Conservation (phyloP, 2,113 vertebrate genomes). For the Marmota flaviventris region DNA sequence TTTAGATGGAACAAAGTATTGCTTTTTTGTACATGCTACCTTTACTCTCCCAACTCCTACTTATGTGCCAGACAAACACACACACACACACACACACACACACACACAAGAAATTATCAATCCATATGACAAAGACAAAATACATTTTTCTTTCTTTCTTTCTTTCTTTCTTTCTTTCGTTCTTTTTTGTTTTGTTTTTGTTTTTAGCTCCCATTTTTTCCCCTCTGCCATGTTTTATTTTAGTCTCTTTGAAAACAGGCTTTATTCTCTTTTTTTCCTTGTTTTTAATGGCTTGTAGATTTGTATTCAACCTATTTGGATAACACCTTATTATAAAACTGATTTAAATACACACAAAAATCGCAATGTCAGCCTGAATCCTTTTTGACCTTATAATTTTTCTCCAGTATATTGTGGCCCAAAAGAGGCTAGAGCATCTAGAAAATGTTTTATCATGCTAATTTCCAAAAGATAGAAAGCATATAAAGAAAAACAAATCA, state of each 20-base stretch:
- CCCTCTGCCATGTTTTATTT: neutral
- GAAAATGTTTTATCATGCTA: conserved; percentile 5
- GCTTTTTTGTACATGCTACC: neutral
- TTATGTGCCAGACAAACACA: neutral
- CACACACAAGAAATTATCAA: neutral
- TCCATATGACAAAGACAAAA: neutral
- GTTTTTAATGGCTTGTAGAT: conserved; percentile 40
- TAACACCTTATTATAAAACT: neutral
- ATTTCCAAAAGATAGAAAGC: neutral
- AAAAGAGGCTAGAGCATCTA: neutral
- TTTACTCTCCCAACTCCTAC: neutral
- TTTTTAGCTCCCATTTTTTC: neutral
- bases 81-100: no score
- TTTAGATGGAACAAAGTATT: neutral
- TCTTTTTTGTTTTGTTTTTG: no score
- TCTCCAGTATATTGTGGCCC: neutral
- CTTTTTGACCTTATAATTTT: conserved; percentile 32
- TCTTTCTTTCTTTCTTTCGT: neutral
- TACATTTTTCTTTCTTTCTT: neutral
- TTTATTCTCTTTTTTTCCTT: neutral
- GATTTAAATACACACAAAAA: conserved; percentile 44
- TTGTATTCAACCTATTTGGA: conserved; percentile 41
- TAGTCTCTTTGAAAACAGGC: neutral
- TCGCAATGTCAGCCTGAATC: neutral
- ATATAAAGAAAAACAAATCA: neutral